A percentile compares a stretch with the other conserved stretches of the same genome.
phyloP scores from a whole-genome alignment of 2,113 vertebrate species.

The Hippocampus abdominalis region DNA sequence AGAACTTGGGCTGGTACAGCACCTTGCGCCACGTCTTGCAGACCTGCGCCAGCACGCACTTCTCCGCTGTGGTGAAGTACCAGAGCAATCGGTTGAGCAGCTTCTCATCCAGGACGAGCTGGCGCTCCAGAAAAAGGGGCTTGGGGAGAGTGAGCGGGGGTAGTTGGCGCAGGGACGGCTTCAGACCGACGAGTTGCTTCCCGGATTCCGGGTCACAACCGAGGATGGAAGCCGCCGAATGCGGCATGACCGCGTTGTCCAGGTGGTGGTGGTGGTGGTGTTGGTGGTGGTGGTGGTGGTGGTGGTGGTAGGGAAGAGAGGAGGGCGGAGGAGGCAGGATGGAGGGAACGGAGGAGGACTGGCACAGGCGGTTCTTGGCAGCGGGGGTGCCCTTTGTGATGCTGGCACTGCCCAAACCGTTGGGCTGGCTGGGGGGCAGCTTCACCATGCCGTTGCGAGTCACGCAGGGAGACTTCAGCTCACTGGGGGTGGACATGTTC shows the following conservation, averaged over 20 bases:
- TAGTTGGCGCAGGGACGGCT: constrained; percentile 70
- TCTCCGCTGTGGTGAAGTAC: constrained; percentile 96
- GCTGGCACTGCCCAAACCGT: constrained; percentile 90
- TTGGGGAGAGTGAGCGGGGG: constrained; percentile 67
- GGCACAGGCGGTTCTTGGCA: constrained; percentile 94
- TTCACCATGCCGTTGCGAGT: constrained; percentile 96
- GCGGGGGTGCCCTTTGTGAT: constrained; percentile 98
- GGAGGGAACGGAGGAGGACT: constrained; percentile 88
- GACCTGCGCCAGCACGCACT: constrained; percentile 92
- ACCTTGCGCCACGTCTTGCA: constrained; percentile 95
- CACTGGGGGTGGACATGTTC: constrained; percentile 79
- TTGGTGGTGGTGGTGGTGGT: constrained; percentile 70
- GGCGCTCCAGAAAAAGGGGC: constrained; percentile 79
- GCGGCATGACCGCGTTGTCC: constrained; percentile 67
- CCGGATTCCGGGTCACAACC: constrained; percentile 70
- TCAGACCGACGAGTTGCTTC: constrained; percentile 66
- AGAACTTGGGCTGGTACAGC: constrained; percentile 98
- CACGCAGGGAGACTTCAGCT: constrained; percentile 94
- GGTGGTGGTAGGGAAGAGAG: constrained; percentile 76
- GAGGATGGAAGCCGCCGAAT: constrained; percentile 78
- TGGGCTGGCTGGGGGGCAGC: constrained; percentile 87
- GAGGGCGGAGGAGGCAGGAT: constrained; percentile 78
- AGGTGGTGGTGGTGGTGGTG: constrained; percentile 71
- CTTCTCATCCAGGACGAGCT: constrained; percentile 91
- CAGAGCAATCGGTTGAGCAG: constrained; percentile 93